Evolutionary conservation across 2,888 invertebrate genomes (phyloP).

Genomic region (Charanyca ferruginea): DNA sequence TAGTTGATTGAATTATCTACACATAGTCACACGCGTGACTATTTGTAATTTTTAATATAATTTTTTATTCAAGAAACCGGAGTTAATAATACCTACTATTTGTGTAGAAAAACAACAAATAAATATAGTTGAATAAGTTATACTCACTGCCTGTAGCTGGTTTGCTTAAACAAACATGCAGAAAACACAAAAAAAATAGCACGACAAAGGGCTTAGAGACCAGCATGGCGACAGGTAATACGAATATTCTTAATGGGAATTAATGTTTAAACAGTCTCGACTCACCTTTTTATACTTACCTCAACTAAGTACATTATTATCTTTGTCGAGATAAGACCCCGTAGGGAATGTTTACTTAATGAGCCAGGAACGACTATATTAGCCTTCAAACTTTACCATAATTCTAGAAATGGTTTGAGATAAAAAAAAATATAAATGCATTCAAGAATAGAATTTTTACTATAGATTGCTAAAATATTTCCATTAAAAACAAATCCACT

Average conservation of each 20-base stretch:
- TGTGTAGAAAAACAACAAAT: not conserved
- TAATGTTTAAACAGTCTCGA: constrained; percentile 80
- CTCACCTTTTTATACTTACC: constrained; percentile 81
- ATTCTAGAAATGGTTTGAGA: constrained; percentile 15
- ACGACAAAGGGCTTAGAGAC: constrained; percentile 70
- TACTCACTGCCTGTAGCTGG: constrained; percentile 82
- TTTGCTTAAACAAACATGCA: constrained; percentile 75
- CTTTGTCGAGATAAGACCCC: constrained; percentile 82
- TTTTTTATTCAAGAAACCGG: not conserved
- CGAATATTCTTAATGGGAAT: constrained; percentile 72
- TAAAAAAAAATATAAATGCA: constrained; percentile 1
- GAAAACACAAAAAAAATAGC: constrained; percentile 72
- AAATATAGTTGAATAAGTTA: not conserved
- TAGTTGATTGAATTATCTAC: not conserved
- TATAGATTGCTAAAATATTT: not conserved
- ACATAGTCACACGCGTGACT: too few relatives aligned
- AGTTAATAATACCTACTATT: not conserved
- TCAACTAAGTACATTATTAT: constrained; percentile 78
- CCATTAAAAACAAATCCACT: constrained; percentile 23
- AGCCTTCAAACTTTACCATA: constrained; percentile 76
- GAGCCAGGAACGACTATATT: constrained; percentile 79
- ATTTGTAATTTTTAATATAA: not conserved
- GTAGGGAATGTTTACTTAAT: constrained; percentile 89
- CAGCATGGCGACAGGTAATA: constrained; percentile 73
- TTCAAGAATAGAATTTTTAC: constrained; percentile 1